phyloP scores from a whole-genome alignment of 1,140 invertebrate genomes.

The Andricus grossulariae region DNA sequence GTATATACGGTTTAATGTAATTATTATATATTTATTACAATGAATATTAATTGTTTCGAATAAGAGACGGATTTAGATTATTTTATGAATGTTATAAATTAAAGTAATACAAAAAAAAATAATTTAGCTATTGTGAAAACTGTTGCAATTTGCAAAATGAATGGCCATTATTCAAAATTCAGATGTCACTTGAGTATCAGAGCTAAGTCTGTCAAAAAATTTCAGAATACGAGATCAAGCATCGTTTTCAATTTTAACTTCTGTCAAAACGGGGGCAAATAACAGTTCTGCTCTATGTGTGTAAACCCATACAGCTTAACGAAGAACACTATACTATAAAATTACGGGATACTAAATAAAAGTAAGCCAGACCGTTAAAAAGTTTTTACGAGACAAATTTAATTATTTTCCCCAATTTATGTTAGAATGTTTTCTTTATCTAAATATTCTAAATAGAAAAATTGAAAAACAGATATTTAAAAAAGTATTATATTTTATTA shows the following conservation, averaged over 20 bases:
- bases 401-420: neutral
- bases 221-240: constrained; percentile 56
- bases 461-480: neutral
- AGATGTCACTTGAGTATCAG: constrained; percentile 29
- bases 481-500: too few relatives aligned
- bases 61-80: too few relatives aligned
- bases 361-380: constrained; percentile 74
- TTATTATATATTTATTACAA: neutral
- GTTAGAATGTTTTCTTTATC: neutral
- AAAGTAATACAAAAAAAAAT: too few relatives aligned
- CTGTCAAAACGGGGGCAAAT: constrained; percentile 64
- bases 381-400: constrained; percentile 40
- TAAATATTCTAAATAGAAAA: too few relatives aligned
- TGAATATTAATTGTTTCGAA: too few relatives aligned
- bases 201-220: constrained; percentile 45
- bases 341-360: constrained; percentile 76
- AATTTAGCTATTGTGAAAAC: too few relatives aligned
- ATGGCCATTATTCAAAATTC: neutral
- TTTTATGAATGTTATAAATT: too few relatives aligned
- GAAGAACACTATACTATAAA: constrained; percentile 76
- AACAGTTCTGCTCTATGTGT: constrained; percentile 72
- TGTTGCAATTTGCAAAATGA: constrained; percentile 13
- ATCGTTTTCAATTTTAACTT: constrained; percentile 62
- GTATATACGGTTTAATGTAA: neutral
- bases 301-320: constrained; percentile 76